Conservation (phyloP, 2,888 invertebrate species). For the Scaptodrosophila latifasciaeformis region DNA sequence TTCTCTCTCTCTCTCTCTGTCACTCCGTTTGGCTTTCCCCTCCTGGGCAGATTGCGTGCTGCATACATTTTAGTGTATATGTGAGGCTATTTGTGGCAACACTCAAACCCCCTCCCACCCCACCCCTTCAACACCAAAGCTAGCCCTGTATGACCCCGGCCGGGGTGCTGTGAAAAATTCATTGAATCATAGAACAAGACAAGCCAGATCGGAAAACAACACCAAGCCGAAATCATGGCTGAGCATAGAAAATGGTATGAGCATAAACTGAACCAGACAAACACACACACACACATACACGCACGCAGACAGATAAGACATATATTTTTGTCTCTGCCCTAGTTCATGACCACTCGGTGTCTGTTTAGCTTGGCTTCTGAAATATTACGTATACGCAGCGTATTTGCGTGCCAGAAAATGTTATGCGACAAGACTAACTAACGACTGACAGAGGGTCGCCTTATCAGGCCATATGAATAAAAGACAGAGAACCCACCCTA, state of each 20-base stretch:
- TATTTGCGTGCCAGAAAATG: constrained; percentile 43
- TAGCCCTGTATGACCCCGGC: neutral
- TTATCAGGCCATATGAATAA: constrained; percentile 35
- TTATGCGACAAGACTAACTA: constrained; percentile 43
- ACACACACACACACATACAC: no score
- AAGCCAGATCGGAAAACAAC: constrained; percentile 4
- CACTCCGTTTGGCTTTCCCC: no score
- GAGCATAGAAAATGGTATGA: neutral
- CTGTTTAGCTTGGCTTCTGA: constrained; percentile 27
- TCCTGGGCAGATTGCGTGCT: constrained; percentile 50
- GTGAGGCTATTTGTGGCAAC: constrained; percentile 55
- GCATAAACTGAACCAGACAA: no score
- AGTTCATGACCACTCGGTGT: neutral
- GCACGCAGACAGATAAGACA: no score
- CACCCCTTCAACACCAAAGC: neutral
- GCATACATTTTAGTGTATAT: constrained; percentile 63
- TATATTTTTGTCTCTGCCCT: neutral
- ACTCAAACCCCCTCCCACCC: no score
- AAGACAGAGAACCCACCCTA: no score
- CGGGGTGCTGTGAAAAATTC: constrained; percentile 56
- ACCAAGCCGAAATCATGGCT: neutral
- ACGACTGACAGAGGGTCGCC: constrained; percentile 36
- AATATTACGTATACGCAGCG: constrained; percentile 65
- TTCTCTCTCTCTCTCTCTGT: constrained; percentile 2
- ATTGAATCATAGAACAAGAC: constrained; percentile 53